Base-by-base conservation (phyloP, 37 sponge, comb jelly and placozoan species). In the Ianthella basta region DNA sequence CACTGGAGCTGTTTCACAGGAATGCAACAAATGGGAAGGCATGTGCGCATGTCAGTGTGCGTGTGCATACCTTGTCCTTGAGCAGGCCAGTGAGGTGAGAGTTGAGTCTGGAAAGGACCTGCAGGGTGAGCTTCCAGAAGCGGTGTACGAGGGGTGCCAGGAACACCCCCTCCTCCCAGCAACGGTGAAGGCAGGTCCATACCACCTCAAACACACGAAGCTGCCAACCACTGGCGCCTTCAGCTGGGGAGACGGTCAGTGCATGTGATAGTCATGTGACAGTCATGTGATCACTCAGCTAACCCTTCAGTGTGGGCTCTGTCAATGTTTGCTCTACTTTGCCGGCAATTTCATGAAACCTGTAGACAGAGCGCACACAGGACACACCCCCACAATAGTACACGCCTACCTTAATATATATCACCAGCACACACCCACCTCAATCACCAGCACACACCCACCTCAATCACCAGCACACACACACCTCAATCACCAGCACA, bases 41-140 rank as follows among this genome's bases (percentile, higher is more conserved):
- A 44, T 44, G 6, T 44, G 50, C 50, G 50, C 8, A 8, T 44
- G 50, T 44, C 6, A 10, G 50, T 44, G 50, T 30, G 34, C 6
- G 34, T 29, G 34, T 36, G 37, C 78, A 53, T 36, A 41, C 78
- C 54, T 75, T 75, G 21, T 36, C 78, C 38, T 38, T 41, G 38
- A 75, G 78, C 18, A 36, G 33, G 15, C 24, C 16, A 25, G 18
- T 30, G 0, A 72, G 72, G 50, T 72, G 72, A 38, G 75, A 54
- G 33, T n/a, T 19, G 21, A 66, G 38, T 23, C 85, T 59, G 2
- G 75, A 36, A 4, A 84, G 44, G n/a, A 97, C 88, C 85, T 97
- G 98, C 33, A 97, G 55, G 23, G 99, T 89, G 13, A 98, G 95
- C 65, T 98, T 98, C 95, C 95, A 98, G 83, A 96, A 94, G 21